These are phyloP conservation scores for Anguilla rostrata DNA, from an alignment of 2,113 vertebrate genomes.

Conservation along the genomic window DNA sequence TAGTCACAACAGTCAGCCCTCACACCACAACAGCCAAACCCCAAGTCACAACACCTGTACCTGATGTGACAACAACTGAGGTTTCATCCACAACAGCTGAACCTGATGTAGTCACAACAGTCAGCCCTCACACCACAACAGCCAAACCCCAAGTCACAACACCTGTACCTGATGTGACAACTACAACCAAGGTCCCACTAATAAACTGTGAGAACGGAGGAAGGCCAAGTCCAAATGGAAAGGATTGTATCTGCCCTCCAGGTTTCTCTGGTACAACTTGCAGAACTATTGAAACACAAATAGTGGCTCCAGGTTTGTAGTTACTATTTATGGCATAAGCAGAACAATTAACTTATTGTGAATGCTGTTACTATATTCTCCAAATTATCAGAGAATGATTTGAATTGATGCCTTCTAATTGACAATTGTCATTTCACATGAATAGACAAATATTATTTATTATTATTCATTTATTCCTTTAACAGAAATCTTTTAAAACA, in stretches of 20 bases:
- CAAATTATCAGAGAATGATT: neutral
- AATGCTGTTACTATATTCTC: neutral
- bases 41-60: neutral
- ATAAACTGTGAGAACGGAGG: slow-evolving; percentile 38
- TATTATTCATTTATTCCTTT: neutral
- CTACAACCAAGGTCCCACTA: neutral
- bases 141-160: no score
- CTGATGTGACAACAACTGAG: neutral
- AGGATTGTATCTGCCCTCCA: slow-evolving; percentile 18
- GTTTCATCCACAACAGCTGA: neutral
- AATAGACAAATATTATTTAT: no score
- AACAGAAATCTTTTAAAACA: neutral
- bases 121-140: neutral
- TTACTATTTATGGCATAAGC: neutral
- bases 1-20: neutral
- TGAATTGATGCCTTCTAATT: no score
- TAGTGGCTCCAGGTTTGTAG: slow-evolving; percentile 27
- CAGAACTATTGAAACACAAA: neutral
- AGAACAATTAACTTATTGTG: neutral
- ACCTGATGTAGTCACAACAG: neutral
- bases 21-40: neutral
- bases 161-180: no score
- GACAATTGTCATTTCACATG: neutral
- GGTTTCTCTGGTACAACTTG: slow-evolving; percentile 20
- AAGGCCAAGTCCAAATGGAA: slow-evolving; percentile 1